A percentile compares a stretch with the other conserved stretches of the same genome.
Evolutionary conservation across 1,140 invertebrate genomes (phyloP).

Genomic region (Myzus persicae): DNA sequence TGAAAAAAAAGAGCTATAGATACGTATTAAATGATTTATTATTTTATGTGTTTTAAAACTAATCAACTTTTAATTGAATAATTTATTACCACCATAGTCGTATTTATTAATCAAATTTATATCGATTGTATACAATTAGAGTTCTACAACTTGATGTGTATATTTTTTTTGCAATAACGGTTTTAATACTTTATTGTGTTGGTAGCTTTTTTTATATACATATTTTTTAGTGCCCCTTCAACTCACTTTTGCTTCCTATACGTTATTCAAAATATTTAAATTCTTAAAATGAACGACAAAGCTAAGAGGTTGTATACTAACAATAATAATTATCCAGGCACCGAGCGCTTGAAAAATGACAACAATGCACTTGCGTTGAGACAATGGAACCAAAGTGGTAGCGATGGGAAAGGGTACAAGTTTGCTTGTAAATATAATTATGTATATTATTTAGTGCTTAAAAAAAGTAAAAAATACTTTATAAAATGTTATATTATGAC

Average conservation of each 20-base stretch:
- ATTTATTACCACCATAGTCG: no score
- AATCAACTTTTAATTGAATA: no score
- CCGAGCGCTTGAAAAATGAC: not conserved
- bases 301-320: not conserved
- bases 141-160: not conserved
- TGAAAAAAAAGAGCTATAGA: no score
- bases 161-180: not conserved
- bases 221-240: not conserved
- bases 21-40: no score
- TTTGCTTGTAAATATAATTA: not conserved
- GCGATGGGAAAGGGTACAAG: not conserved
- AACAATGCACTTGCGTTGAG: not conserved
- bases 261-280: not conserved
- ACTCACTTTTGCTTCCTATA: not conserved
- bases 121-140: not conserved
- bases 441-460: not conserved
- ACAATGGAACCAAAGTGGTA: not conserved
- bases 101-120: not conserved
- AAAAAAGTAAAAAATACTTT: not conserved
- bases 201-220: not conserved
- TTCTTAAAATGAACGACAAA: not conserved
- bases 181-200: not conserved
- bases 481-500: not conserved
- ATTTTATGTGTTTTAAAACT: no score
- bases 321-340: not conserved